Evolutionary conservation across 2,113 vertebrate species (phyloP), one percentile per base, ranked within the genome.

Genomic region (Porphyrio hochstetteri): DNA sequence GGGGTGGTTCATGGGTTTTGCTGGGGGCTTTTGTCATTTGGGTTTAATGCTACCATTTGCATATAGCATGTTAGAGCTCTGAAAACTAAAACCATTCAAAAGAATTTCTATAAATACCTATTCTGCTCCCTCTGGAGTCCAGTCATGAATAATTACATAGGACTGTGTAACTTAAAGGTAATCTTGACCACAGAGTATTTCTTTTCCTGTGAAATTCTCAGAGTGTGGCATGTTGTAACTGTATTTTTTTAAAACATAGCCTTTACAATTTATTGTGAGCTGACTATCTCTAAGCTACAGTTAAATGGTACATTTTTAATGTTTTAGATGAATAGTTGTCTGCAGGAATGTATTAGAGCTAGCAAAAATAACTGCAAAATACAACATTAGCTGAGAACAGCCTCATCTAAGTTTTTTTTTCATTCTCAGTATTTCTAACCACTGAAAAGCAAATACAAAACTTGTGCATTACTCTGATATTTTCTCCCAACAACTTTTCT

Each of bases 401-500:
- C 67, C 59, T 89, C 78, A 69, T 8, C 57, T 76, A 86, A 87
- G 33, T 63, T 79, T 71, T 83, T 71, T 83, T 71, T 36, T 38
- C 74, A 25, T 76, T 76, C 86, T 81, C 53, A 61, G 14, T n/a
- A 55, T 18, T 61, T 82, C 67, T 69, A 59, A 91, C 57, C n/a
- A 42, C 70, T 44, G 35, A 59, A 91, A 69, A 93, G 61, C 77
- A 89, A 95, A 94, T 38, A 74, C 65, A 88, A 81, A 95, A 93
- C 78, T 92, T 88, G 44, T 77, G 81, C 79, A 31, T 56, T 93
- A 92, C 75, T 93, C 77, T 88, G 84, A 23, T 96, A 96, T 89
- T 78, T 96, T 96, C 84, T 96, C 94, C 85, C 91, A 96, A 96
- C 76, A 96, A 95, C 82, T 95, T 92, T 97, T 97, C 95, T 95